Evolutionary conservation across 2,797 vertebrate species (phyloP), one percentile per base, ranked within the genome.

Genomic region (Molossus molossus): DNA sequence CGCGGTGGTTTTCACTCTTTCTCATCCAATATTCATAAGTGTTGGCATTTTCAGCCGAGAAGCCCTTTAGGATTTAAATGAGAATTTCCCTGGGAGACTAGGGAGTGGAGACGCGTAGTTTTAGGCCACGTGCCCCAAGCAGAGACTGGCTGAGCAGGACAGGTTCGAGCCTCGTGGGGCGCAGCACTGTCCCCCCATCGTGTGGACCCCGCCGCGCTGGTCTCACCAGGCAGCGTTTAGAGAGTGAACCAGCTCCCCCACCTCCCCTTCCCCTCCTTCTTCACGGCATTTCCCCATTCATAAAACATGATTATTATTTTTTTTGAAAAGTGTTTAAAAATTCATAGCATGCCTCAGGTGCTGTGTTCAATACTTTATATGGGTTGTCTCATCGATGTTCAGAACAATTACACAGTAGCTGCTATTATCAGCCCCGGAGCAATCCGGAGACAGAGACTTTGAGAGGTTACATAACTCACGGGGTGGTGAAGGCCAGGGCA

Each of bases 11-110:
- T 88, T 83, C 93, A 95, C 53, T 95, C 80, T 55, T 79, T 92
- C 73, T 94, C 79, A 91, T 92, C 18, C 64, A 96, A 18, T 83
- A 92, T 95, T 94, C 72, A 94, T 88, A 55, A 67, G 14, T 29
- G 18, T 48, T 93, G 27, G 58, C 37, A 81, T 33, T 90, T 70
- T 92, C 33, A 86, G 76, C 80, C 72, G 25, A 77, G 62, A 88
- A 88, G 87, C 13, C 40, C 83, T 93, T 88, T 73, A 67, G 65
- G 18, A 40, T 72, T 40, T 60, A 87, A 73, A 64, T 33, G 48
- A 96, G 64, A 29, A 79, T 62, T 83, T 91, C 88, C 45, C 55
- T 87, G 84, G 13, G 53, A 75, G 62, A 76, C 6, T 0, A 21
- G 8, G 7, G 58, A 4, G 9, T 21, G 21, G 55, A 33, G 5